These are phyloP conservation scores for Phylloscopus collybita DNA, from an alignment of 2,797 vertebrate species.

Conservation along the genomic window DNA sequence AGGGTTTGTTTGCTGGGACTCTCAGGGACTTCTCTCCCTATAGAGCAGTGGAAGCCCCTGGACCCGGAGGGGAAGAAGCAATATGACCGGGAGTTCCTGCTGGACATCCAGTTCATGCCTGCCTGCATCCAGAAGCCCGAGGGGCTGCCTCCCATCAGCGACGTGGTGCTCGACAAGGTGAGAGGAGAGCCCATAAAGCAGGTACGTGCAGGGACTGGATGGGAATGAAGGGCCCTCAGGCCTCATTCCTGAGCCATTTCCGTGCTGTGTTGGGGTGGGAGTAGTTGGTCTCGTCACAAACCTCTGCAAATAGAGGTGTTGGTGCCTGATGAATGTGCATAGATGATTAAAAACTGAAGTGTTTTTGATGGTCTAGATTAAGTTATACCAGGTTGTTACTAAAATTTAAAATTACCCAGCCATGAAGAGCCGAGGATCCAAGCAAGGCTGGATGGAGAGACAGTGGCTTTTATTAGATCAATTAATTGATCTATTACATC, in stretches of 20 bases:
- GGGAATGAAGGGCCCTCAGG: neutral
- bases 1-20: neutral
- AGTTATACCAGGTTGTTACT: neutral
- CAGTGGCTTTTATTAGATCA: neutral
- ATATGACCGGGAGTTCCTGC: conserved; percentile 81
- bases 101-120: conserved; percentile 84
- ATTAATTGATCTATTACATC: neutral
- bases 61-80: conserved; percentile 81
- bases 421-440: neutral
- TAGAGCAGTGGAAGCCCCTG: conserved; percentile 79
- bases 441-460: neutral
- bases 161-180: conserved; percentile 86
- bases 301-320: neutral
- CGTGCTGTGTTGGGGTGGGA: accelerated
- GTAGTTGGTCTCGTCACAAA: neutral
- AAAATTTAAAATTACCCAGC: neutral
- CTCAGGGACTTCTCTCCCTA: conserved; percentile 35
- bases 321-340: neutral
- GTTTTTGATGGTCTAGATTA: neutral
- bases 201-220: neutral
- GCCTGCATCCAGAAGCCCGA: conserved; percentile 82
- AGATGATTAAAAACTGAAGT: neutral
- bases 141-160: conserved; percentile 83
- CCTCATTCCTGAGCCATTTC: neutral
- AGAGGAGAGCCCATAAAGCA: conserved; percentile 67